phyloP scores from a whole-genome alignment of 2,113 vertebrate genomes.

The Chaetorhynchus papuensis region DNA sequence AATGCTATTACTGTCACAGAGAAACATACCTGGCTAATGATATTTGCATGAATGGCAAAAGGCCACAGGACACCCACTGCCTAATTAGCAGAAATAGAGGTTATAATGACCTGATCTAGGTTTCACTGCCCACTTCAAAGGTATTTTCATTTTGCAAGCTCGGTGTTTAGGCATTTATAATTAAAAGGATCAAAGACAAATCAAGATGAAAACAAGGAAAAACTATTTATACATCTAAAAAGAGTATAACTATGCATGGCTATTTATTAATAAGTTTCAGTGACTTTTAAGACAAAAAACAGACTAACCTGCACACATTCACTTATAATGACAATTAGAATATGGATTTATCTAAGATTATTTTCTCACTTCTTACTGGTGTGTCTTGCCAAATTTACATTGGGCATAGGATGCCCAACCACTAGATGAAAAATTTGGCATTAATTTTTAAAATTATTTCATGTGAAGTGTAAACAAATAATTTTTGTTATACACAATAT shows the following conservation, averaged over 20 bases:
- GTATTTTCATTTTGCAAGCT: not conserved
- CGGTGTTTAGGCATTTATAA: not conserved
- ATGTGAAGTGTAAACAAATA: not conserved
- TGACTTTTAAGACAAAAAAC: not conserved
- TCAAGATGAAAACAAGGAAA: not conserved
- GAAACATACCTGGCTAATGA: conserved; percentile 59
- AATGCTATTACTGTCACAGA: conserved; percentile 30
- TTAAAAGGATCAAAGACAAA: not conserved
- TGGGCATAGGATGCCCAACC: not conserved
- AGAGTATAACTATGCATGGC: not conserved
- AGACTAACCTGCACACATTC: not conserved
- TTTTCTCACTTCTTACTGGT: not conserved
- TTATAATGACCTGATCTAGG: conserved; percentile 48
- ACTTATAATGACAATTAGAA: not conserved
- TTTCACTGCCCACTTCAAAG: conserved; percentile 39
- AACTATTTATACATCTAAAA: not conserved
- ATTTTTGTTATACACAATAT: not conserved
- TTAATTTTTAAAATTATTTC: not conserved
- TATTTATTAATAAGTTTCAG: not conserved
- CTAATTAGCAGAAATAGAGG: conserved; percentile 67
- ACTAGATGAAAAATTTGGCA: not conserved
- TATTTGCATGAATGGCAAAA: conserved; percentile 66
- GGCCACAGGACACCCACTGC: conserved; percentile 50
- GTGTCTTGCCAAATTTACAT: not conserved
- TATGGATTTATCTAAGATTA: not conserved